Conservation (phyloP, 2,113 vertebrate species). For the Potamarius usumacintae region DNA sequence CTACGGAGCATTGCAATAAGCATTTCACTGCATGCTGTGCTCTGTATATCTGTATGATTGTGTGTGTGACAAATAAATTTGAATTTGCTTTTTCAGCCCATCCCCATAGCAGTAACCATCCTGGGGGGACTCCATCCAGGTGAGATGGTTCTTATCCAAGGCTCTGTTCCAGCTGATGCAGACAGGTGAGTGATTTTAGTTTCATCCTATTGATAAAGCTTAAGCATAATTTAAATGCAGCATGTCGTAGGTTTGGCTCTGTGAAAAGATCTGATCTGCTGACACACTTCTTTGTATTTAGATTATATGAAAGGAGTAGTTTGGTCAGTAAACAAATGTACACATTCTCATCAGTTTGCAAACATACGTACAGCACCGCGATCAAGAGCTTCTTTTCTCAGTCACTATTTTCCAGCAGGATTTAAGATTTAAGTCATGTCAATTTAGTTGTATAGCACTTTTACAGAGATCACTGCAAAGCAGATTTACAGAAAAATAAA, state of each 20-base stretch:
- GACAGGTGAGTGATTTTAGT: slow-evolving; percentile 78
- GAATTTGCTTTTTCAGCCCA: slow-evolving; percentile 60
- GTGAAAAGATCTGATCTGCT: not conserved
- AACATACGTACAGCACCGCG: not conserved
- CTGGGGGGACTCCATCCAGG: slow-evolving; percentile 79
- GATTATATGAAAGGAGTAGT: not conserved
- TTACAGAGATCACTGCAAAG: too few relatives aligned
- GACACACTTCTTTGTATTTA: not conserved
- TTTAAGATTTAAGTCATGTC: too few relatives aligned
- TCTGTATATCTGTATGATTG: too few relatives aligned
- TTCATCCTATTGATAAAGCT: not conserved
- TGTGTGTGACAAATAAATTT: too few relatives aligned
- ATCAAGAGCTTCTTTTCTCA: not conserved
- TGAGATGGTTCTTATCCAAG: slow-evolving; percentile 82
- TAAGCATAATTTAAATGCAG: not conserved
- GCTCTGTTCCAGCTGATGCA: slow-evolving; percentile 72
- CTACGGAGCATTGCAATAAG: too few relatives aligned
- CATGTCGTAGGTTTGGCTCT: not conserved
- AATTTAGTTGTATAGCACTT: too few relatives aligned
- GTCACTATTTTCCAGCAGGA: not conserved
- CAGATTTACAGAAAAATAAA: too few relatives aligned
- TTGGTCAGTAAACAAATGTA: not conserved
- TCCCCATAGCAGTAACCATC: slow-evolving; percentile 84
- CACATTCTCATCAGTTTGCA: not conserved
- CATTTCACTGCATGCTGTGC: too few relatives aligned